Conservation (phyloP, 2,797 vertebrate species). For the Trematomus bernacchii region DNA sequence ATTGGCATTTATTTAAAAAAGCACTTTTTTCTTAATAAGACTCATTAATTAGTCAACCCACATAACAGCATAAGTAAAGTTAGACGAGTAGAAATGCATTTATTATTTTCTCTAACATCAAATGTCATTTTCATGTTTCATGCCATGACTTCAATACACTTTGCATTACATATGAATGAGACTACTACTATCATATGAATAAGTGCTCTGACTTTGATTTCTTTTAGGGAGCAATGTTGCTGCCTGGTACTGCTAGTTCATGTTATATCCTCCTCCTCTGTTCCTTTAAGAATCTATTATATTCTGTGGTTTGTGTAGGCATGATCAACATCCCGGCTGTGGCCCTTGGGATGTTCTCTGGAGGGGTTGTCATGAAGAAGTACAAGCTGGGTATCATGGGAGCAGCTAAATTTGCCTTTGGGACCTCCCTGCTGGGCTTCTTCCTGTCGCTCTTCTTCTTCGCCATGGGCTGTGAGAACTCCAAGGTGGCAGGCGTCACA, state of each 20-base stretch:
- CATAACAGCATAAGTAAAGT: neutral
- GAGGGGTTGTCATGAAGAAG: constrained; percentile 94
- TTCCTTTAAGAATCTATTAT: constrained; percentile 30
- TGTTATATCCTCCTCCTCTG: constrained; percentile 20
- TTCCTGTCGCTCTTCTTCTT: constrained; percentile 91
- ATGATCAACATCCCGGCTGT: constrained; percentile 96
- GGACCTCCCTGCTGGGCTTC: constrained; percentile 91
- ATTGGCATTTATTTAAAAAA: constrained; percentile 5
- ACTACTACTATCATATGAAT: constrained; percentile 51
- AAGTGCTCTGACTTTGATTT: constrained; percentile 46
- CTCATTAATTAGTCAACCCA: constrained; percentile 2
- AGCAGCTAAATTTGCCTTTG: constrained; percentile 90
- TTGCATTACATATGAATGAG: constrained; percentile 58
- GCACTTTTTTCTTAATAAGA: constrained; percentile 3
- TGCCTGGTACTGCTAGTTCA: constrained; percentile 17
- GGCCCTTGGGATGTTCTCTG: constrained; percentile 94
- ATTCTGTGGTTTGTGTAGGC: constrained; percentile 79
- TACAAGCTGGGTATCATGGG: constrained; percentile 88
- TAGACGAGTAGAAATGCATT: constrained; percentile 21
- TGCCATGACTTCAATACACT: constrained; percentile 36
- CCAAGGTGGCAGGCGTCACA: constrained; percentile 91
- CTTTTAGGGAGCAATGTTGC: constrained; percentile 1
- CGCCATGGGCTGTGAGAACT: constrained; percentile 91
- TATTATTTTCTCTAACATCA: constrained; percentile 41
- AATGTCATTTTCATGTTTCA: constrained; percentile 49